Evolutionary conservation across 2,888 invertebrate genomes (phyloP).

Genomic region (Neocrepidodera transversa): DNA sequence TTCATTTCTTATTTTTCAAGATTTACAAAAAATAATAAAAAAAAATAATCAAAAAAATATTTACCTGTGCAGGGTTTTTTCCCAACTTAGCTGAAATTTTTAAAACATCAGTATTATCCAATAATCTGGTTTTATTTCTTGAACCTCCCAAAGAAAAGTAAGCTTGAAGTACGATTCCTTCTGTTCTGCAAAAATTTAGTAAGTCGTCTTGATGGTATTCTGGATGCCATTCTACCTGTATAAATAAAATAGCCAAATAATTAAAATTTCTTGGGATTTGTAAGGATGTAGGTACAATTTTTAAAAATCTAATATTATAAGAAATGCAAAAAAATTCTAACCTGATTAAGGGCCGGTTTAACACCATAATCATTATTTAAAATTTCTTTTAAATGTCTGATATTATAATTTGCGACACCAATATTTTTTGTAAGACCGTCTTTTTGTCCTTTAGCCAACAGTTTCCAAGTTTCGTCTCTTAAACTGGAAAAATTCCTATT

Average conservation of each 20-base stretch:
- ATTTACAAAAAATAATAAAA: background rate
- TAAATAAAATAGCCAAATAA: too few relatives aligned
- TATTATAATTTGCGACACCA: conserved; percentile 83
- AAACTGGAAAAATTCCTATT: conserved; percentile 65
- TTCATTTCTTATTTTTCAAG: too few relatives aligned
- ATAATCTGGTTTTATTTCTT: conserved; percentile 61
- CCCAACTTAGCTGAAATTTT: conserved; percentile 66
- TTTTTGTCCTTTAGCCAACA: conserved; percentile 69
- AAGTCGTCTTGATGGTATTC: conserved; percentile 71
- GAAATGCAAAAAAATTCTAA: conserved; percentile 57
- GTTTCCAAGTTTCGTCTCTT: conserved; percentile 72
- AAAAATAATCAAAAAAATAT: conserved; percentile 25
- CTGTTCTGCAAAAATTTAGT: conserved; percentile 67
- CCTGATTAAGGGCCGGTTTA: conserved; percentile 78
- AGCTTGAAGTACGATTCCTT: conserved; percentile 78
- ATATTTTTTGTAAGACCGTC: conserved; percentile 70
- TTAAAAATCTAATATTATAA: too few relatives aligned
- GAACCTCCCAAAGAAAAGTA: conserved; percentile 77
- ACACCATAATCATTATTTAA: conserved; percentile 63
- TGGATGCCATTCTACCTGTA: conserved; percentile 77
- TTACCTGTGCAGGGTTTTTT: conserved; percentile 67
- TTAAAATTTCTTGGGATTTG: too few relatives aligned
- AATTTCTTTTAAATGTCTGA: conserved; percentile 72
- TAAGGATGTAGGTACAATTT: too few relatives aligned
- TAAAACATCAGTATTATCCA: conserved; percentile 66